Evolutionary conservation across 1,140 invertebrate genomes (phyloP), one percentile per base, ranked within the genome.

Genomic region (Dolichoris vasculosae): DNA sequence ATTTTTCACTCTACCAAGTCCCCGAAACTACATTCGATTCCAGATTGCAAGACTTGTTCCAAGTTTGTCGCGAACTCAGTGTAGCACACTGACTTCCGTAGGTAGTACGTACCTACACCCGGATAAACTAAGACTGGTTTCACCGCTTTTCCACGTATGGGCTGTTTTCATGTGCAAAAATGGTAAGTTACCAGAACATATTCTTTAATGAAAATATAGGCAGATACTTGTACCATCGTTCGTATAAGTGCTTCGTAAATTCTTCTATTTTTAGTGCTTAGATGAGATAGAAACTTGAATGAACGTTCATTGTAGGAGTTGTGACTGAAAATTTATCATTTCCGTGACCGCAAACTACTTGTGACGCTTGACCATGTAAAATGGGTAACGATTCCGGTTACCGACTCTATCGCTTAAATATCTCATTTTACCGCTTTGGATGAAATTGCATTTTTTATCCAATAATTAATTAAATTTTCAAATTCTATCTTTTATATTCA

Each of bases 1-100:
- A 92, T 92, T 92, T 92, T 92, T 92, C 90, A 91, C 90, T 91
- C 88, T 88, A 88, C 87, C 88, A 90, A 90, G 91, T 90, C 89
- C 35, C 86, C 87, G 84, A 89, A 89, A 90, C 89, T 91, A 87
- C 86, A 91, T 90, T 89, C 88, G 90, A 91, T 90, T 90, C 89
- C 88, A 90, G 89, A 90, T 91, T 91, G 90, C 90, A 71, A 88
- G 88, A 91, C 89, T 91, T 90, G 90, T 89, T 90, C 88, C 71
- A 91, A 91, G 89, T 91, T 91, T 88, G 88, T 88, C 87, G 82
- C 87, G 40, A 35, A 30, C 26, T 46, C 13, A 26, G 76, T 38
- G 9, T 78, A 78, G 40, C 40, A 43, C 23, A 43, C 23, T 3
- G 7, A 20, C 51, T 78, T 35, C 51, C 23, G 32, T 46, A 64